Conservation (phyloP, 2,797 vertebrate genomes). For the Rallus crepitans region DNA sequence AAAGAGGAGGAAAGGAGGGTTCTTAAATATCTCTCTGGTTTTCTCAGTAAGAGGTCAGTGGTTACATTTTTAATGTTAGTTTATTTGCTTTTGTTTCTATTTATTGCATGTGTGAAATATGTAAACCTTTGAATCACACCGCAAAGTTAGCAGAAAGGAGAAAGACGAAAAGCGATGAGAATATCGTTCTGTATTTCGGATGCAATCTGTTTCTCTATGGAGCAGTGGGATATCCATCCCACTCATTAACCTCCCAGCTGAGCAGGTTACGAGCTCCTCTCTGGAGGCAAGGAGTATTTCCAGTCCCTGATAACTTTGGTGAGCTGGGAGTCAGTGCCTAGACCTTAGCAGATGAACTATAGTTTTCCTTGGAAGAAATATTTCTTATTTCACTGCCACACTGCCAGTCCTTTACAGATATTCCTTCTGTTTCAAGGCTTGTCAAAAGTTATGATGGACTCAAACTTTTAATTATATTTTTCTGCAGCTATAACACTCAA, state of each 20-base stretch:
- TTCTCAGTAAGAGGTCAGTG: neutral
- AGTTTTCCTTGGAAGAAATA: neutral
- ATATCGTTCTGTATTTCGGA: neutral
- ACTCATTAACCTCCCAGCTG: neutral
- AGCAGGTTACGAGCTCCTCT: neutral
- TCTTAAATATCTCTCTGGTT: neutral
- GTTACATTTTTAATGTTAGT: neutral
- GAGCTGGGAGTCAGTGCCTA: neutral
- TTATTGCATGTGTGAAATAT: neutral
- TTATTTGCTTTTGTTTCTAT: neutral
- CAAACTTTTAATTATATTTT: neutral
- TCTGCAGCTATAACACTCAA: neutral
- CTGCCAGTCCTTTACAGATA: neutral
- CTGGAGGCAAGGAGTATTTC: neutral
- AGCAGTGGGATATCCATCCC: neutral
- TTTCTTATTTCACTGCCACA: neutral
- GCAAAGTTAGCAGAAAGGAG: neutral
- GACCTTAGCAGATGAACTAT: neutral
- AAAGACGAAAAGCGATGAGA: neutral
- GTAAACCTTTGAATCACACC: neutral
- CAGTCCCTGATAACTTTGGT: neutral
- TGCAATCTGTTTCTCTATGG: neutral
- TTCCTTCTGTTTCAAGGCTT: neutral
- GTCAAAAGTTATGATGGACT: neutral
- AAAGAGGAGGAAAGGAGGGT: accelerated